Evolutionary conservation across 1,140 invertebrate genomes (phyloP), one percentile per base, ranked within the genome.

Genomic region (Drosophila tropicalis): DNA sequence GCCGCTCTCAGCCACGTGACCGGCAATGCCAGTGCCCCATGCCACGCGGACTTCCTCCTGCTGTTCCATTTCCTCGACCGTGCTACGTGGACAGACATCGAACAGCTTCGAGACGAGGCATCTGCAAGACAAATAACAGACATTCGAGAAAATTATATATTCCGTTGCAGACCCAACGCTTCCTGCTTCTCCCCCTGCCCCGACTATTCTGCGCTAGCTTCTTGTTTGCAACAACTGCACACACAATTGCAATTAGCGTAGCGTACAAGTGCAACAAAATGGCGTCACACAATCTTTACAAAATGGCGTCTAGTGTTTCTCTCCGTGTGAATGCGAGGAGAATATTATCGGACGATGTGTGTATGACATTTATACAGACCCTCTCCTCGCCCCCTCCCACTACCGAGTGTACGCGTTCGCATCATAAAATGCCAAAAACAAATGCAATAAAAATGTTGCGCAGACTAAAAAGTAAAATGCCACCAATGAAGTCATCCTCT

Each of bases 101-200:
- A 99, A 99, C 67, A 99, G 93, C 91, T 98, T 98, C 44, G 97
- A 98, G 36, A 98, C 97, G 61, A 99, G 93, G 92, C 95, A 97
- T 85, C 96, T 94, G 92, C 64, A 65, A 69, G 51, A 58, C 29
- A 47, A 54, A 36, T n/a, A 58, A 32, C 10, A 47, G 40, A 72
- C 32, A 56, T 55, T 36, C 10, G 4, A 39, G 12, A 39, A 39
- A 39, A 39, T 39, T 39, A 39, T 39, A 71, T 56, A 83, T 76
- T 76, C 72, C 57, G 54, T 76, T 76, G 66, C 55, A 69, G 15
- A 15, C 56, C 32, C 40, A 69, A 69, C 70, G 72, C 69, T 36
- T 56, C 47, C 12, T 41, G 41, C 58, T 55, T 76, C 65, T 70
- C 55, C 57, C 29, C 29, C 29, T n/a, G n/a, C 29, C 5, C 29